These are phyloP conservation scores for Falco novaeseelandiae DNA, from an alignment of 2,797 vertebrate genomes.

Conservation along the genomic window DNA sequence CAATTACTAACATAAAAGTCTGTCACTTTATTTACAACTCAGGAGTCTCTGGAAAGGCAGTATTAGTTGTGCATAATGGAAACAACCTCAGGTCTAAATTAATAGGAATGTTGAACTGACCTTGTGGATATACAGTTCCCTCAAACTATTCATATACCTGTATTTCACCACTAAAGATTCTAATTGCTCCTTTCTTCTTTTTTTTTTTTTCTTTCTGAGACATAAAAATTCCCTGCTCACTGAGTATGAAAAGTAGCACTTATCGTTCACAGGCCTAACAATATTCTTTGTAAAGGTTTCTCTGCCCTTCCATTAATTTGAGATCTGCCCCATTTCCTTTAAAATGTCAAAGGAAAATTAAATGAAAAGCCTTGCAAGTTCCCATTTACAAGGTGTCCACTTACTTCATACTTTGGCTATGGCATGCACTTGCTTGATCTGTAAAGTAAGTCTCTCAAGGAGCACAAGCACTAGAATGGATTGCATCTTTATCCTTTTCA, in stretches of 20 bases:
- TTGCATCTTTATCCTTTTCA: neutral
- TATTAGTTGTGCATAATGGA: conserved; percentile 27
- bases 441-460: neutral
- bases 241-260: conserved; percentile 16
- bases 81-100: conserved; percentile 28
- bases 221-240: neutral
- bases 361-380: neutral
- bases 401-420: neutral
- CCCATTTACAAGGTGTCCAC: neutral
- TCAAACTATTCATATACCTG: neutral
- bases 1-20: conserved; percentile 58
- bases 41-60: neutral
- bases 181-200: neutral
- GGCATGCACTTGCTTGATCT: neutral
- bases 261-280: neutral
- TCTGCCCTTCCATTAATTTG: conserved; percentile 29
- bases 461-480: neutral
- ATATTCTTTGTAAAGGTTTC: conserved; percentile 15
- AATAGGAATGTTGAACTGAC: conserved; percentile 29
- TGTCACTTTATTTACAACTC: conserved; percentile 56
- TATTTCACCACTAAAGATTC: neutral
- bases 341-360: conserved; percentile 53
- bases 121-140: conserved; percentile 11
- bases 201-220: neutral
- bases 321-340: conserved; percentile 31